Percentiles rank a stretch among this genome's conserved stretches.
Conservation (phyloP, 23 tunicate species). For the Halocynthia aurantium region DNA sequence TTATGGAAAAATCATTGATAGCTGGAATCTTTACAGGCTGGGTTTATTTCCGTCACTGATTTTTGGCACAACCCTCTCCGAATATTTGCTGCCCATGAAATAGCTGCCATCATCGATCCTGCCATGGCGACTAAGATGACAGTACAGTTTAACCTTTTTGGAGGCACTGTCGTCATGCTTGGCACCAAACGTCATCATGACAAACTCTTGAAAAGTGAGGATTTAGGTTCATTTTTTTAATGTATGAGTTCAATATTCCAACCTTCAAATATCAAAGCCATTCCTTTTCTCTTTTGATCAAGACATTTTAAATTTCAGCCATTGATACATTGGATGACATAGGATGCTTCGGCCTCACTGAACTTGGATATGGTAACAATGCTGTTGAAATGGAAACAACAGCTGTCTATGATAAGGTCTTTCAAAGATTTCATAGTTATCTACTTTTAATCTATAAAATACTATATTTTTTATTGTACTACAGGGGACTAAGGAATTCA, state of each 20-base stretch:
- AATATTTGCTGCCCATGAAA: conserved; percentile 93
- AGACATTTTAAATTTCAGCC: conserved; percentile 16
- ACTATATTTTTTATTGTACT: not conserved
- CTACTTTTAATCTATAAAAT: not conserved
- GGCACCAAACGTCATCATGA: conserved; percentile 91
- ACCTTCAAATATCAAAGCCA: no score
- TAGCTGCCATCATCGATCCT: conserved; percentile 94
- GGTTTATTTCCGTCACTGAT: conserved; percentile 84
- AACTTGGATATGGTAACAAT: conserved; percentile 92
- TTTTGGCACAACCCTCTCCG: conserved; percentile 91
- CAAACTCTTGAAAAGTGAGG: conserved; percentile 56
- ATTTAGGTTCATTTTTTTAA: not conserved
- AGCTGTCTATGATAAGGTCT: conserved; percentile 56
- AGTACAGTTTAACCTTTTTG: conserved; percentile 92
- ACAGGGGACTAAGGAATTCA: conserved; percentile 84
- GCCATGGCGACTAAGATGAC: conserved; percentile 99
- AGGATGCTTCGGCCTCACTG: conserved; percentile 95
- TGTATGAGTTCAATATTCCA: not conserved
- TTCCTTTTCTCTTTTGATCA: no score
- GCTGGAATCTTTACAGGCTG: conserved; percentile 25
- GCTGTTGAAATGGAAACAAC: conserved; percentile 99
- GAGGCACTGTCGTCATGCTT: conserved; percentile 85
- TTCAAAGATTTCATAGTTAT: not conserved
- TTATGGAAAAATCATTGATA: not conserved
- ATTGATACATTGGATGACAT: conserved; percentile 81